phyloP scores from a whole-genome alignment of 2,888 invertebrate species.

The Lepidochrysops patricia region DNA sequence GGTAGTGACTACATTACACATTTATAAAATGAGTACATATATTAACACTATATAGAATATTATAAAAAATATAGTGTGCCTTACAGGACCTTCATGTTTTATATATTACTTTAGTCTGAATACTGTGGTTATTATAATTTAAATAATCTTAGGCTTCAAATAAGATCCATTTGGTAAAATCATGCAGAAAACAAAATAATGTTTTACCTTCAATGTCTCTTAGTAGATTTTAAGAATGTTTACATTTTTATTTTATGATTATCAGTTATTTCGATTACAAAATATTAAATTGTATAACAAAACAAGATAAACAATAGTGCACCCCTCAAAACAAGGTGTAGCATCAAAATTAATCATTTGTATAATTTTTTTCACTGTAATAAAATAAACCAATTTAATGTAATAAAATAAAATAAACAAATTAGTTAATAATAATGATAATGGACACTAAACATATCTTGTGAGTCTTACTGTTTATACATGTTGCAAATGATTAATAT shows the following conservation, averaged over 20 bases:
- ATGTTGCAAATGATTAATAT: slow-evolving; percentile 8
- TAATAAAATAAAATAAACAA: not conserved
- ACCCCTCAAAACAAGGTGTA: not conserved
- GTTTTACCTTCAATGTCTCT: too few species aligned
- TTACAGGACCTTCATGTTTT: slow-evolving; percentile 29
- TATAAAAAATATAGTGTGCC: slow-evolving; percentile 34
- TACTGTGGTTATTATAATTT: too few species aligned
- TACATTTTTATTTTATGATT: too few species aligned
- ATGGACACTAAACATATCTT: slow-evolving; percentile 8
- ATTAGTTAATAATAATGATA: not conserved
- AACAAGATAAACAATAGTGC: not conserved
- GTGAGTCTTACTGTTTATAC: not conserved
- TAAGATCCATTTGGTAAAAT: too few species aligned
- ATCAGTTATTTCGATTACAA: too few species aligned
- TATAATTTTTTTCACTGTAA: not conserved
- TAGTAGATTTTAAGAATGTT: too few species aligned
- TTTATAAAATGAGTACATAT: slow-evolving; percentile 37
- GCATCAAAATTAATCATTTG: not conserved
- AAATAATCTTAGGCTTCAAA: too few species aligned
- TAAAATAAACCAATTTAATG: too few species aligned
- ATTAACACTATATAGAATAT: slow-evolving; percentile 3
- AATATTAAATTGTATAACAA: not conserved
- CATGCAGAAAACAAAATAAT: too few species aligned
- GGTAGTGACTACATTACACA: slow-evolving; percentile 69
- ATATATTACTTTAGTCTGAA: too few species aligned